Evolutionary conservation across 2,888 invertebrate species (phyloP).

Genomic region (Agapetus fuscipes): DNA sequence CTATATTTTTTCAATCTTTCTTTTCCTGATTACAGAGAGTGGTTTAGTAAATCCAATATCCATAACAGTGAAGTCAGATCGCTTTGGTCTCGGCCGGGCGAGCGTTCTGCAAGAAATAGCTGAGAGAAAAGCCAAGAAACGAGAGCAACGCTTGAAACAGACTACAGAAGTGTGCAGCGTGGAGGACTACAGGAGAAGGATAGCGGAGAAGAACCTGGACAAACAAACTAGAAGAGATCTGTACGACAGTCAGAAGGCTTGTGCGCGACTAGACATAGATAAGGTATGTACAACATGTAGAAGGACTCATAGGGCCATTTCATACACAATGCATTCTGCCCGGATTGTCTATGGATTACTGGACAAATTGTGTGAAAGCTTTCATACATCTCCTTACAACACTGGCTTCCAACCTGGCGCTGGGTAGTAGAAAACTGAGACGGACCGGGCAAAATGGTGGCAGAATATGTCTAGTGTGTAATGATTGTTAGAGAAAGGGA

Average conservation of each 20-base stretch:
- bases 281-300: too few relatives aligned
- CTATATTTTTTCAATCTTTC: too few relatives aligned
- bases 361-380: too few relatives aligned
- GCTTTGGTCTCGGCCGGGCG: conserved; percentile 54
- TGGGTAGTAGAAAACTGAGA: too few relatives aligned
- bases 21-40: conserved; percentile 23
- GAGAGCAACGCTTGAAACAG: conserved; percentile 27
- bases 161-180: conserved; percentile 25
- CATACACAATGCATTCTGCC: too few relatives aligned
- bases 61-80: conserved; percentile 50
- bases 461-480: too few relatives aligned
- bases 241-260: conserved; percentile 25
- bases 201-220: conserved; percentile 39
- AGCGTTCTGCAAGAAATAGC: conserved; percentile 32
- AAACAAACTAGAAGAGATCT: conserved; percentile 37
- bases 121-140: conserved; percentile 28
- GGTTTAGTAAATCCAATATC: conserved; percentile 54
- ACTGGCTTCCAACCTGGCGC: too few relatives aligned
- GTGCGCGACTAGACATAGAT: conserved; percentile 21
- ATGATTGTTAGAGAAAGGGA: too few relatives aligned
- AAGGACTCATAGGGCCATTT: too few relatives aligned
- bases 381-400: too few relatives aligned
- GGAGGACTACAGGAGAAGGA: conserved; percentile 42
- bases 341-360: too few relatives aligned
- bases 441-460: too few relatives aligned